Evolutionary conservation across 1,140 invertebrate species (phyloP).

Genomic region (Spodoptera litura): DNA sequence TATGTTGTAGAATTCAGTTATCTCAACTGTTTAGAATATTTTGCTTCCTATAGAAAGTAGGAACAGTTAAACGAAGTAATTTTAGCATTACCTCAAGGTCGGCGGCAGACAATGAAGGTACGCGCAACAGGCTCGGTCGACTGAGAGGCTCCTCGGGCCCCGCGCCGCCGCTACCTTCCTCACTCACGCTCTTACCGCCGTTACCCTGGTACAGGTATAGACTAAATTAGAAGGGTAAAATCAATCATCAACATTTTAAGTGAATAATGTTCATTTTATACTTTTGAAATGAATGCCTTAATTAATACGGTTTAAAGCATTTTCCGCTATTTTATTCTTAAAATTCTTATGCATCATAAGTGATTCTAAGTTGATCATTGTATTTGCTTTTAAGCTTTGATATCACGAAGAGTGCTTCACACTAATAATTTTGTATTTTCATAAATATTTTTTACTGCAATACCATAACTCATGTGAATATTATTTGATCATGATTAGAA

Average conservation of each 20-base stretch:
- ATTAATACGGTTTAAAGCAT: too few species aligned
- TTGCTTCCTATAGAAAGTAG: not conserved
- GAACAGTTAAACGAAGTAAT: not conserved
- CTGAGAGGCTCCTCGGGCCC: conserved; percentile 73
- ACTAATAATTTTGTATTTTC: too few species aligned
- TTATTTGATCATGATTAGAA: not conserved
- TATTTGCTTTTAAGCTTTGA: too few species aligned
- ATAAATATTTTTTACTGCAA: too few species aligned
- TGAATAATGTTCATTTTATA: not conserved
- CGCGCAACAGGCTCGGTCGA: conserved; percentile 85
- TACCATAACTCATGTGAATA: not conserved
- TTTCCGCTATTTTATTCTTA: too few species aligned
- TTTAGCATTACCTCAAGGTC: conserved; percentile 76
- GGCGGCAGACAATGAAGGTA: conserved; percentile 85
- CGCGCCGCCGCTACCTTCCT: conserved; percentile 60
- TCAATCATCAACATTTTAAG: not conserved
- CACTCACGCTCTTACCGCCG: conserved; percentile 71
- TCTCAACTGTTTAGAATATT: too few species aligned
- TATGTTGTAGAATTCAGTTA: too few species aligned
- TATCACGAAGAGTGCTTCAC: too few species aligned
- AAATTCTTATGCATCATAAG: too few species aligned
- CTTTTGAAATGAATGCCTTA: not conserved
- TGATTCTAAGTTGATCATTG: too few species aligned
- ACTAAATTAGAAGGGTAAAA: not conserved
- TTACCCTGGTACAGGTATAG: conserved; percentile 67